These are phyloP conservation scores for Tricholaema leucomelas DNA, from an alignment of 2,113 vertebrate species.

Conservation along the genomic window DNA sequence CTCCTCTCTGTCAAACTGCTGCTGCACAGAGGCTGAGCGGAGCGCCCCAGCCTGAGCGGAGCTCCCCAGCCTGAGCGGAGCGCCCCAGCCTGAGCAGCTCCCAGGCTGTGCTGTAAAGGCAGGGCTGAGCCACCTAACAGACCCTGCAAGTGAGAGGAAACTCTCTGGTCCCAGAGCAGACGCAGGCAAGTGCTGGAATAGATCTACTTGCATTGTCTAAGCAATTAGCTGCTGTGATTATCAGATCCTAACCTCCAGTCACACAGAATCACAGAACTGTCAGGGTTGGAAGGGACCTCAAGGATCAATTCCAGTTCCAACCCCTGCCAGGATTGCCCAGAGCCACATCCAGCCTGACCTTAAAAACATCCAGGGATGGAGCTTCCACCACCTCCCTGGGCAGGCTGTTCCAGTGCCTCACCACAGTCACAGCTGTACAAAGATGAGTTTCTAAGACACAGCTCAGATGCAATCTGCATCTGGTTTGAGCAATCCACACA, in stretches of 20 bases:
- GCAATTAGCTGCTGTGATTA: not conserved
- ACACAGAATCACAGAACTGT: not conserved
- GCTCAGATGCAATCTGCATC: not conserved
- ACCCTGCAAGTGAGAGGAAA: not conserved
- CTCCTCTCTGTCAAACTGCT: not conserved
- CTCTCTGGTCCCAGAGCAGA: not conserved
- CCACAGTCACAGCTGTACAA: not conserved
- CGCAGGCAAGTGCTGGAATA: not conserved
- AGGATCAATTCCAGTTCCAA: too few species aligned
- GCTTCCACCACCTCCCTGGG: too few species aligned
- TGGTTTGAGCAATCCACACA: not conserved
- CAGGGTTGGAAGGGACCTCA: too few species aligned
- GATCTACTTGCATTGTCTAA: not conserved
- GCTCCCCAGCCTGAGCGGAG: rapidly evolving
- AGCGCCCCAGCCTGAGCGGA: rapidly evolving
- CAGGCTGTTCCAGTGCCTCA: too few species aligned
- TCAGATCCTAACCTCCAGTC: not conserved
- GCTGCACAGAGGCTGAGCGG: rapidly evolving
- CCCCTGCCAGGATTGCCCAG: too few species aligned
- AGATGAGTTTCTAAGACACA: not conserved
- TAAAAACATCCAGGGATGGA: too few species aligned
- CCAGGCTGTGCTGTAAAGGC: not conserved
- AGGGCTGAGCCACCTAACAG: not conserved
- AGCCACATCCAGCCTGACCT: too few species aligned
- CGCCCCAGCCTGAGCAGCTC: rapidly evolving